Base-by-base conservation (phyloP, 2,888 invertebrate species). In the Leptinotarsa haldemani region DNA sequence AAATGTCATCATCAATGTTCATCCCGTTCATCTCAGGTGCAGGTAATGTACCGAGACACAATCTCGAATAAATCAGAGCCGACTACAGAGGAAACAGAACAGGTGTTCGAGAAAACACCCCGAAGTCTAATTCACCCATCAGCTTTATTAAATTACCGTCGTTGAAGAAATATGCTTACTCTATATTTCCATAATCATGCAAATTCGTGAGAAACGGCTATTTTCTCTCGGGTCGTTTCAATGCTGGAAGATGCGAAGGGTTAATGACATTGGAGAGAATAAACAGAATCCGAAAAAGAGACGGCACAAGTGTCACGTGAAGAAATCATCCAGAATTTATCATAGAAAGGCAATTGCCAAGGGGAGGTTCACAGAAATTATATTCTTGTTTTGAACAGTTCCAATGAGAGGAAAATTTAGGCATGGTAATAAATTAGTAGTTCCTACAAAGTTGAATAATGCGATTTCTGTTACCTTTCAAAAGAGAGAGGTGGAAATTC, bases 101-200 rank as follows among this genome's bases (percentile, higher is more conserved):
- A 56, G 53, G 53, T 56, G 53, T 56, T 56, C 53, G 1, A 20
- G 22, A 56, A 22, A 56, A 56, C 56, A 50, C 50, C 50, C 22
- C 20, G 56, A 56, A 13, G 56, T 56, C 56, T 56, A 56, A 56
- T 56, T 22, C 22, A 22, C 20, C 52, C 56, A 56, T 20, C 56
- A 56, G 56, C 56, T 56, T 56, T 22, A 56, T 56, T 56, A 56
- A 56, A 56, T 56, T 56, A 20, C 20, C 56, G 56, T 20, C 56
- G 56, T 56, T 56, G 56, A 56, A 56, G 56, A 56, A 56, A 56
- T 56, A 56, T 56, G 56, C 56, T 56, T 56, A 56, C 56, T 56
- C 56, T 56, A 56, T 56, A 56, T 56, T 56, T 20, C 20, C 22
- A 56, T 56, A 56, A 56, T 56, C 56, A 56, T 56, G 56, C 56